Evolutionary conservation across 2,797 vertebrate genomes (phyloP).

Genomic region (Melanotaenia pygmaea): DNA sequence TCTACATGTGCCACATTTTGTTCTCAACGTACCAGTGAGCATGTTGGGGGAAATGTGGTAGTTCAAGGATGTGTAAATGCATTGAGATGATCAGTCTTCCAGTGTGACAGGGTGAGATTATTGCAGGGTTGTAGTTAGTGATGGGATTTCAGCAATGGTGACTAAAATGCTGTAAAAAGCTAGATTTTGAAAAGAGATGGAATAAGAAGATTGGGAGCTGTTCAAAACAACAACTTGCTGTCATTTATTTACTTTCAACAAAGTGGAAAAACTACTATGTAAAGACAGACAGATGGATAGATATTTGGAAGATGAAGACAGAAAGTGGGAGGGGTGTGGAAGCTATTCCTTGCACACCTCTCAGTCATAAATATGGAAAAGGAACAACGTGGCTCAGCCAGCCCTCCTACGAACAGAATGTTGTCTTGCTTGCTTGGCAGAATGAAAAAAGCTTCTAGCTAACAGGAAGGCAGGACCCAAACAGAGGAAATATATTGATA

Average conservation of each 20-base stretch:
- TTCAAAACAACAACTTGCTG: slow-evolving; percentile 6
- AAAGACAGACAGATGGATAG: slow-evolving; percentile 60
- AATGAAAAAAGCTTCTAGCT: slow-evolving; percentile 41
- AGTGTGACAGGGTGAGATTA: too few species aligned
- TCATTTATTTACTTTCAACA: slow-evolving; percentile 13
- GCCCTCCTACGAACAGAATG: slow-evolving; percentile 80
- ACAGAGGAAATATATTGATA: slow-evolving; percentile 21
- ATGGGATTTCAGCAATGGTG: too few species aligned
- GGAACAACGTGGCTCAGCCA: slow-evolving; percentile 72
- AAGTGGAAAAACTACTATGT: slow-evolving; percentile 32
- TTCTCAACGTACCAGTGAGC: too few species aligned
- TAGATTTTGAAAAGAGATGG: not conserved
- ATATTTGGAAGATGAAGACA: slow-evolving; percentile 52
- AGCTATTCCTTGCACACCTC: slow-evolving; percentile 67
- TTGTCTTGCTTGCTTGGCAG: slow-evolving; percentile 67
- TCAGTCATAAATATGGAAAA: slow-evolving; percentile 80
- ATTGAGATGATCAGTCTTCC: too few species aligned
- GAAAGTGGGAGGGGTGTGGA: slow-evolving; percentile 63
- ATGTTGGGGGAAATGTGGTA: too few species aligned
- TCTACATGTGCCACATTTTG: too few species aligned
- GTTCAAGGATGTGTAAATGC: too few species aligned
- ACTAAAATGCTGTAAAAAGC: not conserved
- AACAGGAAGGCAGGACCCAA: slow-evolving; percentile 35
- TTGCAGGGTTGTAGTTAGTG: too few species aligned
- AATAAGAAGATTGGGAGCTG: not conserved